These are phyloP conservation scores for Melanargia galathea DNA, from an alignment of 2,888 invertebrate species.

Conservation along the genomic window DNA sequence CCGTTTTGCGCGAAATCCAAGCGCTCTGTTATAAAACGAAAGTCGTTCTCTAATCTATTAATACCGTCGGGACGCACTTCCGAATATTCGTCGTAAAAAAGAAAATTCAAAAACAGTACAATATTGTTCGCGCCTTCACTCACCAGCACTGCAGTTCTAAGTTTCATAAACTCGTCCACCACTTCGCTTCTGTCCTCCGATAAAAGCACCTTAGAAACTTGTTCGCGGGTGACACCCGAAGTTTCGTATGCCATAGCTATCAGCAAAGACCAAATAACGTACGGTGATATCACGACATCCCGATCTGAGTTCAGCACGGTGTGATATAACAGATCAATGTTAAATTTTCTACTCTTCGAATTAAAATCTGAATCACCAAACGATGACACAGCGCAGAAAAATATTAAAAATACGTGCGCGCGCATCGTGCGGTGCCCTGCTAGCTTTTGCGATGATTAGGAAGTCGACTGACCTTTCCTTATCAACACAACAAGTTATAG, in stretches of 20 bases:
- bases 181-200: slow-evolving; percentile 4
- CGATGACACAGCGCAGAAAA: not conserved
- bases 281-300: slow-evolving; percentile 72
- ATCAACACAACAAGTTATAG: too few relatives aligned
- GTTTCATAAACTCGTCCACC: not conserved
- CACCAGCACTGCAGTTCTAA: slow-evolving; percentile 1
- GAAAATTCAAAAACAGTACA: slow-evolving; percentile 33
- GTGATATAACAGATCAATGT: slow-evolving; percentile 64
- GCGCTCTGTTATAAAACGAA: not conserved
- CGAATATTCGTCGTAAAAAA: not conserved
- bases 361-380: slow-evolving; percentile 63
- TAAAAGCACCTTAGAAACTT: slow-evolving; percentile 9
- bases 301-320: slow-evolving; percentile 62
- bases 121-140: too few relatives aligned
- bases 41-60: not conserved
- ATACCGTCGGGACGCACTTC: not conserved
- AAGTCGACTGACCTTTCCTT: not conserved
- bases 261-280: slow-evolving; percentile 75
- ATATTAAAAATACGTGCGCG: not conserved
- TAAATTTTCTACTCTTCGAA: slow-evolving; percentile 68
- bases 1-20: slow-evolving; percentile 46
- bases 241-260: slow-evolving; percentile 69
- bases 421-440: not conserved
- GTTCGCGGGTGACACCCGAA: slow-evolving; percentile 53
- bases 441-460: not conserved